Base-by-base conservation (phyloP, 2,797 vertebrate genomes). In the Uromys caudimaculatus region DNA sequence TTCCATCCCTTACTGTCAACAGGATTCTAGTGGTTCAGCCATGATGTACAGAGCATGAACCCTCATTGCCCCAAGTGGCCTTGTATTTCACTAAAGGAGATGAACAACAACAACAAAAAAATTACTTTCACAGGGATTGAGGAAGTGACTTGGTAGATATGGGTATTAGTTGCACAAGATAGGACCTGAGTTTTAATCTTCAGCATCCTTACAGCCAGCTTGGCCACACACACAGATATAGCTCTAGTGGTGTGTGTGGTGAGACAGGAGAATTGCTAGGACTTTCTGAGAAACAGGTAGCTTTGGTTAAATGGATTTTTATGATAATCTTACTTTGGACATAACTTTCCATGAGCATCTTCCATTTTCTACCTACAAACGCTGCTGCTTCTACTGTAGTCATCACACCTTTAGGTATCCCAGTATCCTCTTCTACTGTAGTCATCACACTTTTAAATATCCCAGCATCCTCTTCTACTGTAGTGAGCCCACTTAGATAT, bases 81-180 rank as follows among this genome's bases (percentile, higher is more conserved):
- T 96, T 95, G 11, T 50, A 19, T 85, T 93, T 92, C 27, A 44
- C 32, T 71, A 58, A 60, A 73, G 32, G 44, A 69, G 35, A 85
- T 52, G 50, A 82, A 92, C 13, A 52, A 81, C 29, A 71, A 54
- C n/a, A n/a, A n/a, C n/a, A 69, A 58, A 11, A 3, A 13, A 27
- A 62, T 69, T 73, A 54, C 14, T 35, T 58, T 56, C 2, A 21
- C 24, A 19, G 38, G n/a, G 50, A 21, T 6, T 56, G 5, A n/a
- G n/a, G 9, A 29, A 27, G 16, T 32, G n/a, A 21, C 14, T 56
- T 38, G 50, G 23, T 54, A n/a, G 13, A 23, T 87, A 54, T 41
- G 41, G 24, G 35, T 16, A 71, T 9, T 71, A 58, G 35, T 32
- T 73, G n/a, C 3, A 29, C 85, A 41, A 56, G n/a, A 32, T 12